Evolutionary conservation across 2,888 invertebrate genomes (phyloP), one percentile per base, ranked within the genome.

Genomic region (Periphyllus acericola): DNA sequence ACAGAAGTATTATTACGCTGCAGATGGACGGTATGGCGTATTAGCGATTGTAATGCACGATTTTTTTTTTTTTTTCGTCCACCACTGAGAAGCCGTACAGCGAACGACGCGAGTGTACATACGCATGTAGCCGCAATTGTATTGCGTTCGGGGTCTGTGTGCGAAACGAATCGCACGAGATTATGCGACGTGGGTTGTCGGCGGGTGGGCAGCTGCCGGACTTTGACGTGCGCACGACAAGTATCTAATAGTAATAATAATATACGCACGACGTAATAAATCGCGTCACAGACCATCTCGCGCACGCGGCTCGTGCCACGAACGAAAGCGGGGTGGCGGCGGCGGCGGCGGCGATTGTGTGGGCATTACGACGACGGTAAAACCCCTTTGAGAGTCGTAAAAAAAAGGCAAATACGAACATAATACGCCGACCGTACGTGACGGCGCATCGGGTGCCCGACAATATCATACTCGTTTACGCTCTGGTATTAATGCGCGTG

Each of bases 401-500:
- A 32, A 21, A n/a, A 34, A 72, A 19, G 34, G 72, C 25, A 19
- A 34, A 72, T n/a, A 72, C 72, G 71, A 17, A 32, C 71, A 32
- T n/a, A 66, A 66, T n/a, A 55, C 55, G 71, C 71, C 71, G 71
- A 60, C 60, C 71, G 72, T 72, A 72, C 72, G 72, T 72, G 72
- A 72, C 72, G 14, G 34, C 72, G 72, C 72, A 72, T 72, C 34
- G 72, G 72, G 11, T 72, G 3, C 14, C 72, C 72, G 34, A 34
- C 72, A n/a, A 34, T 72, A 34, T 72, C 66, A 25, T 32, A 32
- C 71, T 6, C 71, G 71, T 71, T 11, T n/a, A 14, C 17, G 72
- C 19, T 25, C 9, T 14, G 3, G 14, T 19, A 17, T 72, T 32
- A 34, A 32, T 19, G 32, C 34, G 21, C 19, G 34, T 1, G 72